Evolutionary conservation across 2,113 vertebrate genomes (phyloP).

Genomic region (Mugil cephalus): DNA sequence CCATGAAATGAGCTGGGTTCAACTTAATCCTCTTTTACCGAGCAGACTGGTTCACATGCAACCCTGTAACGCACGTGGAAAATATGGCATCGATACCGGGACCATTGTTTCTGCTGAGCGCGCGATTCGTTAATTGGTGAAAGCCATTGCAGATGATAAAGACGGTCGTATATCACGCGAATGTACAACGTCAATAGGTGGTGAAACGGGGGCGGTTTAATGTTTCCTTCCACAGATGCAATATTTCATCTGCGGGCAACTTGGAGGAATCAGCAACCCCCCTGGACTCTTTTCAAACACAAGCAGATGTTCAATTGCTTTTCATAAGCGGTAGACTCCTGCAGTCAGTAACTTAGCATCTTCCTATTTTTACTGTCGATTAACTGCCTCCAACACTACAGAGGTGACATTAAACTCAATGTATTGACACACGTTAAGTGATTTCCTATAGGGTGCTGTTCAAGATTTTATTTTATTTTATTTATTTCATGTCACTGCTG

Average conservation of each 20-base stretch:
- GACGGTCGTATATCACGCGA: conserved; percentile 58
- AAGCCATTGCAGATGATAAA: conserved; percentile 66
- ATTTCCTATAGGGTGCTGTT: conserved; percentile 1
- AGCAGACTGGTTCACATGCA: conserved; percentile 21
- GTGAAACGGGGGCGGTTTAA: conserved; percentile 45
- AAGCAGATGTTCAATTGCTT: conserved; percentile 76
- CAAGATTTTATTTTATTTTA: conserved; percentile 7
- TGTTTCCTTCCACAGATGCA: conserved; percentile 55
- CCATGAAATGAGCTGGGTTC: conserved; percentile 71
- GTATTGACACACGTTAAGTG: neutral
- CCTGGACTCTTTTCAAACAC: conserved; percentile 57
- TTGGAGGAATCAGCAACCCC: conserved; percentile 62
- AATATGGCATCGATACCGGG: conserved; percentile 60
- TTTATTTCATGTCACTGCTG: conserved; percentile 1
- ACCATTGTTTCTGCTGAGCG: conserved; percentile 70
- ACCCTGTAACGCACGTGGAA: conserved; percentile 35
- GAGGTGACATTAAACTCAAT: conserved; percentile 12
- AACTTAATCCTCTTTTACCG: conserved; percentile 73
- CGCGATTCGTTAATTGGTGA: conserved; percentile 70
- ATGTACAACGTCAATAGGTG: conserved; percentile 57
- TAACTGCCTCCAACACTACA: conserved; percentile 25
- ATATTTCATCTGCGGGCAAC: conserved; percentile 66
- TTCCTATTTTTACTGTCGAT: conserved; percentile 39
- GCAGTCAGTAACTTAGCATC: conserved; percentile 43
- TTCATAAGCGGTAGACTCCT: conserved; percentile 59